Percentiles rank a stretch among this genome's conserved stretches.
phyloP scores from a whole-genome alignment of 64 coral and sea anemone species.

The Pachyseris speciosa region DNA sequence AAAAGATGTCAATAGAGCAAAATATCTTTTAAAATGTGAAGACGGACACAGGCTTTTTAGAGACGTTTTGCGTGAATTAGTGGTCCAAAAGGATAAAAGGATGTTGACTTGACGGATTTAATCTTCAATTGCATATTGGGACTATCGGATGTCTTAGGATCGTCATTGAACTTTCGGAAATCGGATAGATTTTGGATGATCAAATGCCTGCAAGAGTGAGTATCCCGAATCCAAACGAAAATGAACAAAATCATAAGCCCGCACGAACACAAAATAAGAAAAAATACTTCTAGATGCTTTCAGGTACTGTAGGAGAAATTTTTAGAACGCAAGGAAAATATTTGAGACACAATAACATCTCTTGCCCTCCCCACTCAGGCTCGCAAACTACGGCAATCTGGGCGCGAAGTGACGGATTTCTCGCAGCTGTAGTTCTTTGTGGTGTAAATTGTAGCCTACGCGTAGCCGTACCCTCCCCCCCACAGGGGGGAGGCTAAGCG shows the following conservation, averaged over 20 bases:
- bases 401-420: not conserved
- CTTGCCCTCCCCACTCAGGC: not conserved
- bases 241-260: no score
- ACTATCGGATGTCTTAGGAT: not conserved
- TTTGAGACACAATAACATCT: no score
- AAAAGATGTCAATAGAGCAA: no score
- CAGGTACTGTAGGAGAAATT: no score
- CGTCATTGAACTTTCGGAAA: not conserved
- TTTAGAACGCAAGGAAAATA: not conserved
- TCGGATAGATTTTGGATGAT: not conserved
- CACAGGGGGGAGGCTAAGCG: no score
- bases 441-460: no score
- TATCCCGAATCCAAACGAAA: no score
- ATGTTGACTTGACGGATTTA: not conserved
- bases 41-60: not conserved
- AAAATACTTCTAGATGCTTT: no score
- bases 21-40: not conserved
- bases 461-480: no score
- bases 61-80: not conserved
- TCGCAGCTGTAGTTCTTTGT: no score
- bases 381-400: not conserved
- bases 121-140: not conserved
- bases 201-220: not conserved
- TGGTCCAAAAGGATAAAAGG: not conserved
- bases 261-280: no score